Evolutionary conservation across 1,140 invertebrate genomes (phyloP), one percentile per base, ranked within the genome.

Genomic region (Myzus persicae): DNA sequence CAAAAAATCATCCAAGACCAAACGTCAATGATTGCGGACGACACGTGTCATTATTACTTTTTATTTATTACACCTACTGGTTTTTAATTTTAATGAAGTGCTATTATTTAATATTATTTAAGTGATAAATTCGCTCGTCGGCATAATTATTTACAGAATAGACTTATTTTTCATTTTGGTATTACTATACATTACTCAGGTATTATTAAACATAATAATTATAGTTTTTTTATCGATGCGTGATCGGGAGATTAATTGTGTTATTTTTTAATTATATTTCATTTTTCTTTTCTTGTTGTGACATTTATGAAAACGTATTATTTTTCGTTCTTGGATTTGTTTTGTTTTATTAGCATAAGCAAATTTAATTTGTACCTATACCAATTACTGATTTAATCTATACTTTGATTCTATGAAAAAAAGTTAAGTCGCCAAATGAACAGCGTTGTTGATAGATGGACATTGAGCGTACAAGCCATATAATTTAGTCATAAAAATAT

Each of bases 1-100:
- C 20, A 94, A 93, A 84, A 94, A 94, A 85, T 51, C 85, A 31
- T 76, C 92, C 24, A 93, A 92, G 38, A 76, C 93, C 24, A 93
- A 92, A 48, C 44, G 46, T 5, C 91, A 92, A 8, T 92, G 76
- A 92, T 14, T 31, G 5, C 26, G 14, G 2, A 67, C 22, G 87
- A 44, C 3, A 67, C n/a, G 59, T 67, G 59, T 67, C n/a, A 14
- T 26, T 26, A 54, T 59, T 54, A 54, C 7, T 54, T 22, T 51
- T 59, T 59, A 59, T 7, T 26, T 59, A 26, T 67, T 31, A 67
- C n/a, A 67, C 26, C 2, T n/a, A 67, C 2, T 67, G 54, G 54
- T 31, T 59, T 59, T 42, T n/a, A n/a, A n/a, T n/a, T n/a, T 59
- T 4, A 59, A 67, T 31, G 24, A 59, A n/a, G 31, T 67, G 59